Evolutionary conservation across 2,113 vertebrate species (phyloP), one percentile per base, ranked within the genome.

Genomic region (Ochotona princeps): DNA sequence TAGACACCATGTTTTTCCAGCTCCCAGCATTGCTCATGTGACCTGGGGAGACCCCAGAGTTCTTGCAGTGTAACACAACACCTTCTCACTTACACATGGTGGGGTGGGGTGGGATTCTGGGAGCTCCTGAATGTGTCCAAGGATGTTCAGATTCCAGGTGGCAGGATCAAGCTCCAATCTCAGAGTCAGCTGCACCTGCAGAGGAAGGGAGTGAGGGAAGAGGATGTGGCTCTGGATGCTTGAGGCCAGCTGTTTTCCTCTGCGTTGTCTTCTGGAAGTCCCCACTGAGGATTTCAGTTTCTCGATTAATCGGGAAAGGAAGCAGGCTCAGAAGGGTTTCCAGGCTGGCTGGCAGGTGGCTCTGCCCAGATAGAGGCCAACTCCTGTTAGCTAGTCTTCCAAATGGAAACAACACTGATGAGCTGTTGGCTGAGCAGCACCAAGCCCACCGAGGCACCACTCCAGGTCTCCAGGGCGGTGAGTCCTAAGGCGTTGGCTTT

Each of bases 371-470:
- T 0, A 0, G 18, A 44, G 30, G 7, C 25, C 82, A 28, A 54
- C 35, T 20, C n/a, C 23, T 61, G 38, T 70, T n/a, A 25, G 51
- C 17, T 69, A 17, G 38, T 93, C 26, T 87, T 91, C 28, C 69
- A 38, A 21, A 18, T 4, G n/a, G 44, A 54, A 80, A 28, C 0
- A 13, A 47, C 35, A 44, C 66, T 44, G 51, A 35, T 6, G 74
- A 63, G 17, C 51, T 83, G 49, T 61, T 25, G 0, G 0, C 0
- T 5, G 23, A 35, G 38, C 75, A n/a, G 72, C 3, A 13, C 60
- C 73, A 35, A 75, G 90, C 1, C 3, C 0, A 0, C 61, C 38
- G 65, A 3, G 0, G 1, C 0, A 0, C 28, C 49, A 23, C 51
- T 72, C 5, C 3, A 0, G 18, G 44, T 75, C 91, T 76, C 83